These are phyloP conservation scores for Falcunculus frontatus DNA, from an alignment of 2,113 vertebrate species.

Conservation along the genomic window DNA sequence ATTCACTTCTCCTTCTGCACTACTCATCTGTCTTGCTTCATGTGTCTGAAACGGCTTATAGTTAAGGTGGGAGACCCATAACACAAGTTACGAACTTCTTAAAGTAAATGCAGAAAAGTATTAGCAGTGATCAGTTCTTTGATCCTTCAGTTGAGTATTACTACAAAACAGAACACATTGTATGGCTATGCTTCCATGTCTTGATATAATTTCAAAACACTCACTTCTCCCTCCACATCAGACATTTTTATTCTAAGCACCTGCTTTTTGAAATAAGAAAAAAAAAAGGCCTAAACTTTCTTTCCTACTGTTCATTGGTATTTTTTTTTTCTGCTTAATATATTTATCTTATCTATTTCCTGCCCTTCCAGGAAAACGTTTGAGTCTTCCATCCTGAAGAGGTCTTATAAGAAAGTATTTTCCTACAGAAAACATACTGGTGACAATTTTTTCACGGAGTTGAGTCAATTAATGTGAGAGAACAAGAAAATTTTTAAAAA, in stretches of 20 bases:
- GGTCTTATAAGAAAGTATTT: background rate
- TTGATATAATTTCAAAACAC: background rate
- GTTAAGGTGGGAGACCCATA: background rate
- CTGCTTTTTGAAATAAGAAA: background rate
- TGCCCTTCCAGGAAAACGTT: background rate
- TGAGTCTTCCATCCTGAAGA: background rate
- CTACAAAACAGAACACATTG: background rate
- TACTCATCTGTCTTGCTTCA: background rate
- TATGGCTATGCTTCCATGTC: background rate
- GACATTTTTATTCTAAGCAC: background rate
- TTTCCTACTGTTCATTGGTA: background rate
- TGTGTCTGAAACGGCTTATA: background rate
- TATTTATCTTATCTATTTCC: background rate
- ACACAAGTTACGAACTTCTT: background rate
- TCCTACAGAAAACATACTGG: background rate
- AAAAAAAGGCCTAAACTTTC: background rate
- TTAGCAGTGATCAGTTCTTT: background rate
- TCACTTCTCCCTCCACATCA: background rate
- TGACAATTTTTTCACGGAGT: background rate
- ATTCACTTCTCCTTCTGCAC: background rate
- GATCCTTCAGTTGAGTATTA: background rate
- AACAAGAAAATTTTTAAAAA: background rate
- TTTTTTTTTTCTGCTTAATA: background rate
- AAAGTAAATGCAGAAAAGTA: background rate
- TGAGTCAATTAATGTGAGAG: background rate